A percentile compares a stretch with the other conserved stretches of the same genome.
Evolutionary conservation across 2,797 vertebrate species (phyloP).

Genomic region (Anabas testudineus): DNA sequence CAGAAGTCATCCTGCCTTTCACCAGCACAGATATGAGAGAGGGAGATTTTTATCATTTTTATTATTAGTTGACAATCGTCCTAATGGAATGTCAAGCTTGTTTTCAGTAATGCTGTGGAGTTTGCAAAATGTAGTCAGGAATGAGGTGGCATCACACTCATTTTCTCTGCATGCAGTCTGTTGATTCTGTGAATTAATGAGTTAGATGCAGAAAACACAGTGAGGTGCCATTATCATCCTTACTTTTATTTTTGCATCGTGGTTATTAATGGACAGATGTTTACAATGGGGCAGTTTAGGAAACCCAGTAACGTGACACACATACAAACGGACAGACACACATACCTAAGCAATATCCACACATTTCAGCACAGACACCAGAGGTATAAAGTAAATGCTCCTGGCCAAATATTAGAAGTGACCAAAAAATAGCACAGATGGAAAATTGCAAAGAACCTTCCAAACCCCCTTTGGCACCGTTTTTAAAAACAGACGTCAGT

Average conservation of each 20-base stretch:
- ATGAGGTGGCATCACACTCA: conserved; percentile 5
- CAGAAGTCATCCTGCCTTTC: conserved; percentile 14
- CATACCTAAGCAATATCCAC: background rate
- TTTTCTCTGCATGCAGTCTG: background rate
- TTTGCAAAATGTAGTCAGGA: conserved; percentile 13
- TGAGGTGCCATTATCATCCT: too few relatives aligned
- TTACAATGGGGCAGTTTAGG: conserved; percentile 6
- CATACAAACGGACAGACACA: background rate
- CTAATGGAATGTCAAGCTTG: conserved; percentile 30
- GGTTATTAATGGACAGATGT: conserved; percentile 1
- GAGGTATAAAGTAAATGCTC: conserved; percentile 9
- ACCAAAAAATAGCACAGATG: conserved; percentile 33
- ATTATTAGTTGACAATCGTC: conserved; percentile 10
- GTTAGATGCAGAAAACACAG: background rate
- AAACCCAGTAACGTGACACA: background rate
- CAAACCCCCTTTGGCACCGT: conserved; percentile 2
- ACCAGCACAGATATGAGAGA: background rate
- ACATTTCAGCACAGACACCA: conserved; percentile 1
- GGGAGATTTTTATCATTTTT: conserved; percentile 4
- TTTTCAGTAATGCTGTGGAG: background rate
- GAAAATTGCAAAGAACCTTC: conserved; percentile 38
- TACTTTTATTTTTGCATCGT: background rate
- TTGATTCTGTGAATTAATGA: too few relatives aligned
- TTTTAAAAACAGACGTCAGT: conserved; percentile 37
- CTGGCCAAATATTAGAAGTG: conserved; percentile 6